These are phyloP conservation scores for Bombyx huttoni DNA, from an alignment of 2,888 invertebrate genomes.

Conservation along the genomic window DNA sequence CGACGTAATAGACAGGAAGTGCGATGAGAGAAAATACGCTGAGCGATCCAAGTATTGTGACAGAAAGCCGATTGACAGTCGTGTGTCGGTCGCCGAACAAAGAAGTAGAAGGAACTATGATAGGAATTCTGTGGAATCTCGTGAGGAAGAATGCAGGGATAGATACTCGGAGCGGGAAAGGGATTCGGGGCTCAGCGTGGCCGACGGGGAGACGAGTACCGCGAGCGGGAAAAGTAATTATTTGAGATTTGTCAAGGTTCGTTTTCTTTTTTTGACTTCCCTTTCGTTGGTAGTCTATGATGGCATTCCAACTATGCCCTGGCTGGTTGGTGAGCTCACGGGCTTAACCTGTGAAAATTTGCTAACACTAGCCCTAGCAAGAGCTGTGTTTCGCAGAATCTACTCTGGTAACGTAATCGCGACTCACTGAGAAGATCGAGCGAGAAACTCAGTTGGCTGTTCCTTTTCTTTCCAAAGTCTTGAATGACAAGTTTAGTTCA, in stretches of 20 bases:
- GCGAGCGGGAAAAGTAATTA: conserved; percentile 53
- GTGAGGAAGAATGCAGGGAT: conserved; percentile 45
- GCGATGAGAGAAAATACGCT: conserved; percentile 17
- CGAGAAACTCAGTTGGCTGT: no score
- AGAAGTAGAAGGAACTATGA: conserved; percentile 36
- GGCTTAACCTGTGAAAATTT: no score
- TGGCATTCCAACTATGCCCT: no score
- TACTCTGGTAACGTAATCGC: no score
- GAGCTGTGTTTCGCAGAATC: no score
- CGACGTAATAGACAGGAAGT: conserved; percentile 17
- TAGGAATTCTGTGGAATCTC: conserved; percentile 38
- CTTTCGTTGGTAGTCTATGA: no score
- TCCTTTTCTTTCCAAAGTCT: not conserved
- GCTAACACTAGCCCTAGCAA: no score
- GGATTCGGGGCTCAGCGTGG: conserved; percentile 55
- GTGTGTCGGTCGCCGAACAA: conserved; percentile 24
- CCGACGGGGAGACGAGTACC: conserved; percentile 52
- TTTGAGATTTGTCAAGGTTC: conserved; percentile 51
- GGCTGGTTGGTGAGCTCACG: no score
- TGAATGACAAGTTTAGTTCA: no score
- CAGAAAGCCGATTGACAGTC: conserved; percentile 21
- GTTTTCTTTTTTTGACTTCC: no score
- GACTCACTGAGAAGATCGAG: no score
- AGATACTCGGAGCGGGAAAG: conserved; percentile 48
- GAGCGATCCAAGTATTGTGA: conserved; percentile 27